Percentiles rank a stretch among this genome's conserved stretches.
phyloP scores from a whole-genome alignment of 2,888 invertebrate species.

The Hydropsyche betteni region DNA sequence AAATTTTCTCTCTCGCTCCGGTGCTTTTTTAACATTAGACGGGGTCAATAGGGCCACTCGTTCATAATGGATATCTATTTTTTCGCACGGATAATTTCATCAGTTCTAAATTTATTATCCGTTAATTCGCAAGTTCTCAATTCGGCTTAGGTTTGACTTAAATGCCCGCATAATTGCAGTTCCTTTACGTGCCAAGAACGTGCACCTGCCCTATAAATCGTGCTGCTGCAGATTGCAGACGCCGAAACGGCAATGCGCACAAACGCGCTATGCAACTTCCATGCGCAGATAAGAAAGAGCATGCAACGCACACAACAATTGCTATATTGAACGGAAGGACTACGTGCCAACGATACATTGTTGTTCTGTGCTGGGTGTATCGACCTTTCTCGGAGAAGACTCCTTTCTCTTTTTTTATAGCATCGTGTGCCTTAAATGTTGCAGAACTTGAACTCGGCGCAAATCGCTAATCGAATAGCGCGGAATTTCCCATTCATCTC shows the following conservation, averaged over 20 bases:
- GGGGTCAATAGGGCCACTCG: no score
- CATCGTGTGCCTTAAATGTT: no score
- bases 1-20: no score
- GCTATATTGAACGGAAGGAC: not conserved
- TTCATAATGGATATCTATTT: no score
- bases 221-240: conserved; percentile 6
- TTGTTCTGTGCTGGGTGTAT: not conserved
- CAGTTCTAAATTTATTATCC: no score
- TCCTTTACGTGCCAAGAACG: conserved; percentile 27
- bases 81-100: not conserved
- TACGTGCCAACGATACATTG: no score
- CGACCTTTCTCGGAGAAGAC: not conserved
- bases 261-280: conserved; percentile 16
- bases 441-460: no score
- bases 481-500: no score
- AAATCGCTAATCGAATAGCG: no score
- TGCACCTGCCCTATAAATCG: conserved; percentile 36
- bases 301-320: not conserved
- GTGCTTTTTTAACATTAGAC: no score
- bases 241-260: conserved; percentile 23
- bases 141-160: conserved; percentile 1
- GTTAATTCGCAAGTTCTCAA: not conserved
- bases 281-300: not conserved
- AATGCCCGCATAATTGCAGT: conserved; percentile 27
- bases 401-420: no score